Percentiles rank a stretch among this genome's conserved stretches.
Evolutionary conservation across 2,888 invertebrate species (phyloP).

Genomic region (Tanytarsus gracilentus): DNA sequence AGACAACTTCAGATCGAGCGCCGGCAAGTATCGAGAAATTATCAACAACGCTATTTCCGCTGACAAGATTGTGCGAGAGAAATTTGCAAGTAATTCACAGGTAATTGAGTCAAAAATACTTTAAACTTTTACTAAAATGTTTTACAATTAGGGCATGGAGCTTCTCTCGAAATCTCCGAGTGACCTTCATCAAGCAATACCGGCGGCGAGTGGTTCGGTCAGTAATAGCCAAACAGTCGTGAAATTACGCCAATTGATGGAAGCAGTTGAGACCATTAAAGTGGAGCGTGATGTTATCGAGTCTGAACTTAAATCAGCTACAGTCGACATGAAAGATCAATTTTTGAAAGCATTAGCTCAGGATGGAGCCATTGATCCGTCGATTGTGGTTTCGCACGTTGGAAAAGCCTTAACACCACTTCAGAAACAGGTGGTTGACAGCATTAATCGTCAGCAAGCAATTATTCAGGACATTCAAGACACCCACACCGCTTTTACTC

Average conservation of each 20-base stretch:
- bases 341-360: constrained; percentile 67
- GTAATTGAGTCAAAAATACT: constrained; percentile 32
- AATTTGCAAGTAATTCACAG: constrained; percentile 55
- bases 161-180: constrained; percentile 67
- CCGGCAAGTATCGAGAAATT: constrained; percentile 86
- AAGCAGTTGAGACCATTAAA: constrained; percentile 75
- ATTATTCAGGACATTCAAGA: constrained; percentile 61
- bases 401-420: constrained; percentile 67
- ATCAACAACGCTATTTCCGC: constrained; percentile 80
- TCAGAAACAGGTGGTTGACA: constrained; percentile 68
- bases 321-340: constrained; percentile 71
- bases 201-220: constrained; percentile 48
- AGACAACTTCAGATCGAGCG: constrained; percentile 77
- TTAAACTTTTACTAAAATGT: constrained; percentile 43
- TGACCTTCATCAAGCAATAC: constrained; percentile 61
- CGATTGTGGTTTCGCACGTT: constrained; percentile 59
- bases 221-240: constrained; percentile 53
- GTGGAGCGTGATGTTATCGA: constrained; percentile 85
- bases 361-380: constrained; percentile 70
- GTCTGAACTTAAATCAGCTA: constrained; percentile 69
- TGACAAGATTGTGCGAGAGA: constrained; percentile 77
- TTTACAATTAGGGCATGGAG: too few species aligned
- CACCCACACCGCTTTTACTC: constrained; percentile 39
- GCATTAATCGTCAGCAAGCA: constrained; percentile 59
- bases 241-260: constrained; percentile 67